These are phyloP conservation scores for Drosophila setifemur DNA, from an alignment of 1,140 invertebrate species.

Conservation along the genomic window DNA sequence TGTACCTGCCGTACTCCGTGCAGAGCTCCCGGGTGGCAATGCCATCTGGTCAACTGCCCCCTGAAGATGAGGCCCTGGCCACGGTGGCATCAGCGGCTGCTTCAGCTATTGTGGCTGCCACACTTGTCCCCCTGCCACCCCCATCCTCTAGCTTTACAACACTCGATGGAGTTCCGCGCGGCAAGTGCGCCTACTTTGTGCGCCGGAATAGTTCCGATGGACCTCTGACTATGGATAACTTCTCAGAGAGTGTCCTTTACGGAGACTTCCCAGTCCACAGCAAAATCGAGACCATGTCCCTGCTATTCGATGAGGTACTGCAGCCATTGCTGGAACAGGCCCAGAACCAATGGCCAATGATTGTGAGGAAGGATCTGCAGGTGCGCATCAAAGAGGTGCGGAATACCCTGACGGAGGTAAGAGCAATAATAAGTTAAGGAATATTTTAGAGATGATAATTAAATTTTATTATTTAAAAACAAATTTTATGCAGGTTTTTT, in stretches of 20 bases:
- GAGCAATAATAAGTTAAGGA: background rate
- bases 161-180: conserved; percentile 82
- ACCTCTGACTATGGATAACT: conserved; percentile 84
- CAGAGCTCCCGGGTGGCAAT: conserved; percentile 63
- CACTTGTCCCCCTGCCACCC: conserved; percentile 61
- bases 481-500: too few species aligned
- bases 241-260: conserved; percentile 85
- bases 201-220: conserved; percentile 83
- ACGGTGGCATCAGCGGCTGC: conserved; percentile 45
- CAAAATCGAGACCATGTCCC: conserved; percentile 84
- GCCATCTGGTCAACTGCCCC: conserved; percentile 83
- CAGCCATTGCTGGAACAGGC: conserved; percentile 86
- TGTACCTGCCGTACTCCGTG: conserved; percentile 60
- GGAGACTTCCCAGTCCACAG: conserved; percentile 89
- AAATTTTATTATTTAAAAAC: background rate
- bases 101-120: conserved; percentile 48
- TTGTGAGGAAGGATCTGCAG: conserved; percentile 88
- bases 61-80: conserved; percentile 19
- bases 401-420: conserved; percentile 87
- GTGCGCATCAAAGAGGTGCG: conserved; percentile 88
- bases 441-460: too few species aligned
- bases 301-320: conserved; percentile 89
- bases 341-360: conserved; percentile 87
- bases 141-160: conserved; percentile 74
- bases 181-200: conserved; percentile 88